Conservation (phyloP, 2,888 invertebrate genomes). For the Eupithecia subumbrata region DNA sequence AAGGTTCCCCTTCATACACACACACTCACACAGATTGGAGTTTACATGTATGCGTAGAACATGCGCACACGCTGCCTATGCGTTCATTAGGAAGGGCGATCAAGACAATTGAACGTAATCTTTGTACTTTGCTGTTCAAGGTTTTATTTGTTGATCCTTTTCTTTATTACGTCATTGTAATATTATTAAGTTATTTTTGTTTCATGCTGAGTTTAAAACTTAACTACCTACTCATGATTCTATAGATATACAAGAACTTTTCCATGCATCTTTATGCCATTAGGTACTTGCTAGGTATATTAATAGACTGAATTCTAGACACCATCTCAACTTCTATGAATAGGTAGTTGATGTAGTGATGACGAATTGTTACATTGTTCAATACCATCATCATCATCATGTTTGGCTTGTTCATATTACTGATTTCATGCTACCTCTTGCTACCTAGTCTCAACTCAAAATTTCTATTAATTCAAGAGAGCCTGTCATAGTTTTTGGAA, state of each 20-base stretch:
- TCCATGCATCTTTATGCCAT: background rate
- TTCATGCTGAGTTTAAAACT: slow-evolving; percentile 28
- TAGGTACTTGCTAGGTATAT: background rate
- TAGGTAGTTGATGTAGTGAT: background rate
- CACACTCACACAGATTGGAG: slow-evolving; percentile 14
- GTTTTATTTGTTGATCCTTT: slow-evolving; percentile 65
- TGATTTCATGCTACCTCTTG: background rate
- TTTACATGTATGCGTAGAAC: slow-evolving; percentile 1
- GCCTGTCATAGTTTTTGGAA: background rate
- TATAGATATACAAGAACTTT: background rate
- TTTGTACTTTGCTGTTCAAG: slow-evolving; percentile 58
- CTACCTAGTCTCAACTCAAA: background rate
- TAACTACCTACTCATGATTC: background rate
- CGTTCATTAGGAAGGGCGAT: slow-evolving; percentile 55
- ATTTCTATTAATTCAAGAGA: background rate
- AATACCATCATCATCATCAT: background rate
- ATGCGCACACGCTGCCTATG: slow-evolving; percentile 45
- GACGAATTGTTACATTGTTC: background rate
- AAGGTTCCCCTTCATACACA: slow-evolving; percentile 34
- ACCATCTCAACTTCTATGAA: background rate
- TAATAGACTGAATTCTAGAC: background rate
- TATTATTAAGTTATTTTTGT: slow-evolving; percentile 65
- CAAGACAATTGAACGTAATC: slow-evolving; percentile 58
- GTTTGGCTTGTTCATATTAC: background rate
- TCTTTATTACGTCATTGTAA: slow-evolving; percentile 63